A percentile compares a stretch with the other conserved stretches of the same genome.
Conservation (phyloP, 1,140 invertebrate species). For the Bombus pyrosoma region DNA sequence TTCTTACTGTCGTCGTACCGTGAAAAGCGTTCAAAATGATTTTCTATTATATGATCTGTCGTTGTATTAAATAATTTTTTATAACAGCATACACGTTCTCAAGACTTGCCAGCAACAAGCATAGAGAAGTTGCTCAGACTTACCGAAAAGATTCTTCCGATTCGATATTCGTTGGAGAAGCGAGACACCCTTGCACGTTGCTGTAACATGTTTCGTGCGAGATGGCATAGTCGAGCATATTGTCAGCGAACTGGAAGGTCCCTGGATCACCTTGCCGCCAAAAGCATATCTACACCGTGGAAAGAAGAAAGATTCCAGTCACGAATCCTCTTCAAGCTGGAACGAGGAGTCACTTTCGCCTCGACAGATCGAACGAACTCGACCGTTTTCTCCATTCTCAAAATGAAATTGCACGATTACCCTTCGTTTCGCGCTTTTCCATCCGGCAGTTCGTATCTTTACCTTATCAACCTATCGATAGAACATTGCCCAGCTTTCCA, state of each 20-base stretch:
- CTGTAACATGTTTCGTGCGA: not conserved
- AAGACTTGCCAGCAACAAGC: not conserved
- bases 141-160: constrained; percentile 8
- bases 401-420: constrained; percentile 68
- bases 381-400: constrained; percentile 48
- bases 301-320: constrained; percentile 53
- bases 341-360: constrained; percentile 47
- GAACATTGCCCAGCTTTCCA: constrained; percentile 41
- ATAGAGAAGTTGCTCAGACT: not conserved
- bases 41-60: too few relatives aligned
- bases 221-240: constrained; percentile 9
- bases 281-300: constrained; percentile 13
- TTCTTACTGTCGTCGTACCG: too few relatives aligned
- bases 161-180: not conserved
- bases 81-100: not conserved
- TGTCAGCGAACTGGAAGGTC: constrained; percentile 11
- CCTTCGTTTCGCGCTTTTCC: constrained; percentile 59
- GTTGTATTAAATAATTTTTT: not conserved
- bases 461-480: not conserved
- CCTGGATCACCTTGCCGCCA: constrained; percentile 41
- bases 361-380: constrained; percentile 50
- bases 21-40: too few relatives aligned
- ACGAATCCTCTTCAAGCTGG: constrained; percentile 52
- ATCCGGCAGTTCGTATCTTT: not conserved
- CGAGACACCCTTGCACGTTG: too few relatives aligned